Percentiles rank a stretch among this genome's conserved stretches.
These are phyloP conservation scores for Ashinkailepas kermadecensis DNA, from an alignment of 2,888 invertebrate species.

Conservation along the genomic window DNA sequence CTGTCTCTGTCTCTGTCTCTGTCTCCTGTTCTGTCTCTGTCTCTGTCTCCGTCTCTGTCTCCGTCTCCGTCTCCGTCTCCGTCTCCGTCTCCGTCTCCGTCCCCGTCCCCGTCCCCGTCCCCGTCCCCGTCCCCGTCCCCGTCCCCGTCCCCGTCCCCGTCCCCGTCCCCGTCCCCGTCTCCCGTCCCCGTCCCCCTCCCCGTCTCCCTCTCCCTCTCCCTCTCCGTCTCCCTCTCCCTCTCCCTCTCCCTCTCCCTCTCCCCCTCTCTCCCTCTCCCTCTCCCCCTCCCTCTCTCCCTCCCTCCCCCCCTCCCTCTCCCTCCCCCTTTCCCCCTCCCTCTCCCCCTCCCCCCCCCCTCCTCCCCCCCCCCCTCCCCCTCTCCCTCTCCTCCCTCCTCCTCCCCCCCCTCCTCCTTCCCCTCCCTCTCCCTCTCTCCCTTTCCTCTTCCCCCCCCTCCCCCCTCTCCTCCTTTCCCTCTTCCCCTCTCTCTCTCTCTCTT, in stretches of 20 bases:
- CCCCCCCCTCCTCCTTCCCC: constrained; percentile 9
- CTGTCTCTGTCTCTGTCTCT: no score
- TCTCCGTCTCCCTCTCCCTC: neutral
- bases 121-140: no score
- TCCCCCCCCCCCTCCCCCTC: neutral
- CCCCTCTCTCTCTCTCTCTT: constrained; percentile 1
- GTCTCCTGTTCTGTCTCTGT: no score
- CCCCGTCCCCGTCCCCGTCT: no score
- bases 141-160: no score
- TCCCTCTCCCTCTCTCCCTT: constrained; percentile 15
- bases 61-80: no score
- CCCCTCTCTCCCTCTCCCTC: constrained; percentile 27
- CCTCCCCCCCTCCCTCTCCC: constrained; percentile 25
- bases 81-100: no score
- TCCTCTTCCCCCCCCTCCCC: constrained; percentile 24
- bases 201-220: neutral
- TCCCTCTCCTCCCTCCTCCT: constrained; percentile 6
- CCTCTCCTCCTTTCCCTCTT: constrained; percentile 12
- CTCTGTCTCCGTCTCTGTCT: no score
- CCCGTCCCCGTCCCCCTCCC: no score
- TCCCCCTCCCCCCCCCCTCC: constrained; percentile 16
- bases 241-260: neutral
- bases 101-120: no score
- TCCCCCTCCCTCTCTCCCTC: constrained; percentile 26
- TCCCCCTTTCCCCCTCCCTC: constrained; percentile 27